phyloP scores from a whole-genome alignment of 2,888 invertebrate species.

The Lycaena phlaeas region DNA sequence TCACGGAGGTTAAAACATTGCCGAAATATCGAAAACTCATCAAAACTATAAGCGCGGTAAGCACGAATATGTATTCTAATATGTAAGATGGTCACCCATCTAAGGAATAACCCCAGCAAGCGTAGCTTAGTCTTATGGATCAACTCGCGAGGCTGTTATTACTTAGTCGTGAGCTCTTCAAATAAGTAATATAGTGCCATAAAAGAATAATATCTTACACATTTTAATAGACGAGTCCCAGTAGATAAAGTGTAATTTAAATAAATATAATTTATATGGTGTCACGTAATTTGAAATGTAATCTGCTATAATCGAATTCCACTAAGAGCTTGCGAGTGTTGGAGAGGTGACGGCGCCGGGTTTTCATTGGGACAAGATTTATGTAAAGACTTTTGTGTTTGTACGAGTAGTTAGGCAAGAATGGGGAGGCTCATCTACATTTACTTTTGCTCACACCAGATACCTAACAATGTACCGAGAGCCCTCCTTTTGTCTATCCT shows the following conservation, averaged over 20 bases:
- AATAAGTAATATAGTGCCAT: too few relatives aligned
- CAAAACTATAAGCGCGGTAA: too few relatives aligned
- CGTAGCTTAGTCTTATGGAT: too few relatives aligned
- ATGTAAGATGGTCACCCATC: too few relatives aligned
- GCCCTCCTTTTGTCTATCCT: slow-evolving; percentile 57
- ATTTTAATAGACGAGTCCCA: too few relatives aligned
- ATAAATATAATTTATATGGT: slow-evolving; percentile 2
- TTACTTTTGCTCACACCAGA: slow-evolving; percentile 49
- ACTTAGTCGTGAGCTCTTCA: too few relatives aligned
- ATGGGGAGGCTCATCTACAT: slow-evolving; percentile 59
- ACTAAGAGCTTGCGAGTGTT: slow-evolving; percentile 45
- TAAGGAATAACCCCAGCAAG: too few relatives aligned
- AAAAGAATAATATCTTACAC: too few relatives aligned
- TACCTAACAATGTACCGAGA: slow-evolving; percentile 44
- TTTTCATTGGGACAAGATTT: slow-evolving; percentile 65
- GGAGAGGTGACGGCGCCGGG: slow-evolving; percentile 50
- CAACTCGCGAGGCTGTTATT: too few relatives aligned
- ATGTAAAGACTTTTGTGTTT: slow-evolving; percentile 72
- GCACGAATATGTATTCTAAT: too few relatives aligned
- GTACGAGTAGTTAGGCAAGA: slow-evolving; percentile 62
- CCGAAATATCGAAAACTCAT: too few relatives aligned
- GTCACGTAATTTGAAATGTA: slow-evolving; percentile 13
- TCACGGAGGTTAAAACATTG: too few relatives aligned
- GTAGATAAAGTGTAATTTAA: not conserved
- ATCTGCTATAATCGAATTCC: slow-evolving; percentile 50